Evolutionary conservation across 2,888 invertebrate genomes (phyloP), one percentile per base, ranked within the genome.

Genomic region (Hyles lineata): DNA sequence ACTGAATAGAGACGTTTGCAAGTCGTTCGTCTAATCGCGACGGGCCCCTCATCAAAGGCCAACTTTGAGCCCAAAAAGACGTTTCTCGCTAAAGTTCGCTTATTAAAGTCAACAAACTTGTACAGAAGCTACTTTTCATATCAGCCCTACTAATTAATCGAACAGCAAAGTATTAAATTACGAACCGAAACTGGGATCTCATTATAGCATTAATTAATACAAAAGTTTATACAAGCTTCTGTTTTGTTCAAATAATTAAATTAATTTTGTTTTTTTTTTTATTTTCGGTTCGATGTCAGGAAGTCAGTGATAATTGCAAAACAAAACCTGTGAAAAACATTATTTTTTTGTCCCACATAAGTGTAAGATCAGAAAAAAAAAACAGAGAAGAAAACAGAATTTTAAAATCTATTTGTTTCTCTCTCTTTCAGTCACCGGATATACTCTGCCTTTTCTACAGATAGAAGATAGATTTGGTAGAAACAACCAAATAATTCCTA

Each of bases 111-210:
- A 87, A 86, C 87, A 89, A 90, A 84, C 84, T 85, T 81, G 76
- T 43, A 55, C 55, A 15, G 67, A 82, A 87, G 87, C 85, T 90
- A 89, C 91, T 88, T 88, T 90, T 89, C 91, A 92, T 91, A 92
- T 90, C 87, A 89, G 84, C 86, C 88, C 86, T 88, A 86, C 91
- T 93, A 93, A 93, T 94, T 93, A 89, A 91, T 88, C 87, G 85
- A 89, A 91, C 87, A 90, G 90, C 91, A 90, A 90, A 90, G 89
- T 90, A 90, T 89, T 85, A 87, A 90, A 88, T 90, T 92, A 89
- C 89, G 78, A 82, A 80, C 81, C 79, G 78, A 83, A 85, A 84
- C 82, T 83, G 78, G 78, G 82, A 85, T 83, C 81, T 84, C 84
- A 85, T 85, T 86, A 87, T 88, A 87, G 83, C 81, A 77, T 86